These are phyloP conservation scores for Julus scandinavius DNA, from an alignment of 2,888 invertebrate genomes.

Conservation along the genomic window DNA sequence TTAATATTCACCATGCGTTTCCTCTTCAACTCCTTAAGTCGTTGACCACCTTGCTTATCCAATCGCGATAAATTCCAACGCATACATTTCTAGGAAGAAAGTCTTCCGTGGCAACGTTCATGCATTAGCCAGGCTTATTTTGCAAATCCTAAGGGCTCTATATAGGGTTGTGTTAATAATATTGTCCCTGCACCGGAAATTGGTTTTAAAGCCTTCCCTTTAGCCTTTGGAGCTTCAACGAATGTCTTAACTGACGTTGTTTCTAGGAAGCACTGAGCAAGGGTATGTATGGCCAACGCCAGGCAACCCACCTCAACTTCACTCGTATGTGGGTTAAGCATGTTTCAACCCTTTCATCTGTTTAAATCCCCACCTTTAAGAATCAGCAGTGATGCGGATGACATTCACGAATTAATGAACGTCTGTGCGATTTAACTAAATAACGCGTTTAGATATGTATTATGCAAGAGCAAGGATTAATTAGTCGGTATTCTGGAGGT, in stretches of 20 bases:
- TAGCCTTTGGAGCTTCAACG: neutral
- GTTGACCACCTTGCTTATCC: neutral
- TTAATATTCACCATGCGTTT: neutral
- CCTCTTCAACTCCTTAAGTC: slow-evolving; percentile 12
- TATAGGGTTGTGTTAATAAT: neutral
- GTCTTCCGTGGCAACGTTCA: neutral
- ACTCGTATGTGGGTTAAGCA: neutral
- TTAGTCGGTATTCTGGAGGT: neutral
- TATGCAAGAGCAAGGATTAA: neutral
- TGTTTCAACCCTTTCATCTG: neutral
- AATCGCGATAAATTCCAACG: neutral
- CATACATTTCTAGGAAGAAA: neutral
- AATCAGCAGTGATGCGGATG: neutral
- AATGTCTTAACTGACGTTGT: neutral
- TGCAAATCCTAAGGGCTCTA: neutral
- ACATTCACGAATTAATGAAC: neutral
- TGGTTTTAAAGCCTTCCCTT: slow-evolving; percentile 28
- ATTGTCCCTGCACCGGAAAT: slow-evolving; percentile 7
- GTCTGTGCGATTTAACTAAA: neutral
- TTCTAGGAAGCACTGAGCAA: neutral
- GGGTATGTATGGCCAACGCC: neutral
- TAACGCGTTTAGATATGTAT: neutral
- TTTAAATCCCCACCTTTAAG: neutral
- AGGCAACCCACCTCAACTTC: neutral
- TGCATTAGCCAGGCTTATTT: neutral